Base-by-base conservation (phyloP, 2,797 vertebrate genomes). In the Acanthurus tractus region DNA sequence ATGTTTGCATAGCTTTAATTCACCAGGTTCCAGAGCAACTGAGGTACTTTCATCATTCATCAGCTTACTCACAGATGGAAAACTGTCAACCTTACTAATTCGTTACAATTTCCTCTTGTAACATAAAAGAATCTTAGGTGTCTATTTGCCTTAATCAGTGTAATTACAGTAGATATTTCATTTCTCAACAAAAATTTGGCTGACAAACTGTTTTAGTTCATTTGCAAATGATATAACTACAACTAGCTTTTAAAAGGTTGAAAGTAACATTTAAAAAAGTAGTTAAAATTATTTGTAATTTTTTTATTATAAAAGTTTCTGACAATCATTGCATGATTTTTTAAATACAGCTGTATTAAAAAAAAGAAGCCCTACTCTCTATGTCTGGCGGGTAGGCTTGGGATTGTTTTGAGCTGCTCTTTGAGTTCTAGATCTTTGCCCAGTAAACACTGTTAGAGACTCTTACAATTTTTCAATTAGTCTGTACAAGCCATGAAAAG, bases 1-100 rank as follows among this genome's bases (percentile, higher is more conserved):
- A 62, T 71, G 73, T 89, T 89, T 86, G 74, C 49, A 74, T 76
- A 78, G 80, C 48, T 76, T 81, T 88, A 81, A 73, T 81, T 67
- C 20, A 65, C 52, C 15, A 4, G 54, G 50, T 63, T 88, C 65
- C 78, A 81, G 80, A 75, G 70, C 48, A 77, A 71, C 76, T 64
- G 25, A 82, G 50, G 70, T 55, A 56, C 70, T 83, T 76, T 86
- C 75, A 75, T 73, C 49, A 82, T 82, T 72, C 48, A 87, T 89
- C 76, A 79, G 20, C 40, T 64, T 59, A 66, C 23, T 17, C 71
- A 64, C 44, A 78, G 78, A 83, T 78, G 76, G 71, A 83, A 81
- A 82, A 80, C 63, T 82, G 74, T 83, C 78, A 78, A 57, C 45
- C n/a, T 53, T 36, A 74, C 46, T 63, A 83, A 67, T 53, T 63